These are phyloP conservation scores for Cinclus mexicanus DNA, from an alignment of 2,113 vertebrate species.

Conservation along the genomic window DNA sequence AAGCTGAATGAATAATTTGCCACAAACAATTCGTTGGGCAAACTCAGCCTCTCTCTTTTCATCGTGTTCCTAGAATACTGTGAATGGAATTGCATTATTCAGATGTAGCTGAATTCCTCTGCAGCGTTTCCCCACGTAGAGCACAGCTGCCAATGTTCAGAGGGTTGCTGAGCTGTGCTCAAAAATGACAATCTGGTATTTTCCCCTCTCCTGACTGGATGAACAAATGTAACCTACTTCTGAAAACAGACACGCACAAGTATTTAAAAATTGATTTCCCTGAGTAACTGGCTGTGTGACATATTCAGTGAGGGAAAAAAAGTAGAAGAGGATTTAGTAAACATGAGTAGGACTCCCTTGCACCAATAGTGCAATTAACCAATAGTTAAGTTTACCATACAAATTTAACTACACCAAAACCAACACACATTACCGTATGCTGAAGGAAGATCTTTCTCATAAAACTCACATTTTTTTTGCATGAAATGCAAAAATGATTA, in stretches of 20 bases:
- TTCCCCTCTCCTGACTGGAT: constrained; percentile 2
- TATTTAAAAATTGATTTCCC: constrained; percentile 37
- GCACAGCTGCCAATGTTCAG: background rate
- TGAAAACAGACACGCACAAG: background rate
- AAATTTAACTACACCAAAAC: background rate
- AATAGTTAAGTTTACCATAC: background rate
- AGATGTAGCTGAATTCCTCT: background rate
- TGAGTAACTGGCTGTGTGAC: background rate
- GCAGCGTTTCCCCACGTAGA: rapidly evolving
- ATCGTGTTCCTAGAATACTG: background rate
- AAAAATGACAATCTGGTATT: background rate
- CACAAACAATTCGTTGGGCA: background rate
- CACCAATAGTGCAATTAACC: background rate
- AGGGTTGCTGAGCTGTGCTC: background rate
- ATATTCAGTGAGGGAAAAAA: background rate
- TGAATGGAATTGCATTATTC: background rate
- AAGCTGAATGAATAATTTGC: background rate
- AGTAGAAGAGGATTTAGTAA: background rate
- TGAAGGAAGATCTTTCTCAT: background rate
- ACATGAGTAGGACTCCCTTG: background rate
- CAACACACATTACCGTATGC: background rate
- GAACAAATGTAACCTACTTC: constrained; percentile 30
- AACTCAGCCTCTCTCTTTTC: background rate
- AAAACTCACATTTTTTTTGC: background rate
- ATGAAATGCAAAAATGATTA: background rate